Conservation (phyloP, 2,113 vertebrate genomes). For the Oceanodroma tethys region DNA sequence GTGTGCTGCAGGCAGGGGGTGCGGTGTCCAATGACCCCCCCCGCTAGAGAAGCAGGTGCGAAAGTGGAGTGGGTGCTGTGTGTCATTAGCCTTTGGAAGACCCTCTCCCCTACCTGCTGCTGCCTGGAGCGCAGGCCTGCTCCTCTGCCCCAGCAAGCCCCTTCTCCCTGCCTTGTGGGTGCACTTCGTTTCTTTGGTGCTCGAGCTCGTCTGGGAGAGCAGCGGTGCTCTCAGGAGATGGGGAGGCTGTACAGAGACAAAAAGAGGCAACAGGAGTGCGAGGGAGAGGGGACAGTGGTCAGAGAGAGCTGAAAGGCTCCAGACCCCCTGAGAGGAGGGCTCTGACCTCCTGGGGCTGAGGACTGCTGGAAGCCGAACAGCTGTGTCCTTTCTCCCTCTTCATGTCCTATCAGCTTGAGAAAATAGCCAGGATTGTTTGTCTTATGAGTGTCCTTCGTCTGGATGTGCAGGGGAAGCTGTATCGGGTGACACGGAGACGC, state of each 20-base stretch:
- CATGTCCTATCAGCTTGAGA: neutral
- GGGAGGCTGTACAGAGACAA: neutral
- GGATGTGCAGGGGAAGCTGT: neutral
- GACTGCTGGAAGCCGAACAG: neutral
- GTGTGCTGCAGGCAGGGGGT: neutral
- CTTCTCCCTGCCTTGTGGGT: neutral
- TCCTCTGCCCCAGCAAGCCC: rapidly evolving
- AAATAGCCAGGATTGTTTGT: conserved; percentile 13
- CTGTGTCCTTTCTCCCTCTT: neutral
- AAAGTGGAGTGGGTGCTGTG: neutral
- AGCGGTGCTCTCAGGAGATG: rapidly evolving
- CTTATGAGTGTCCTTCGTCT: neutral
- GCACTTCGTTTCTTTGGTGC: neutral
- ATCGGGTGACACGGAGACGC: neutral
- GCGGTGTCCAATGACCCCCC: neutral
- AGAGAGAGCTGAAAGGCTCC: neutral
- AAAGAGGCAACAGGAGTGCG: neutral
- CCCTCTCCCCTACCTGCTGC: neutral
- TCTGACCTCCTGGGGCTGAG: neutral
- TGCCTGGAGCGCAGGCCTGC: neutral
- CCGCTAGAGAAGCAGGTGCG: neutral
- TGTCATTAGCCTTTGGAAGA: neutral
- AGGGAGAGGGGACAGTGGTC: neutral
- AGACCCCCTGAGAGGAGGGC: neutral
- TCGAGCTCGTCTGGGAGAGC: neutral